Evolutionary conservation across 2,113 vertebrate species (phyloP), one percentile per base, ranked within the genome.

Genomic region (Microcebus lehilahytsara): DNA sequence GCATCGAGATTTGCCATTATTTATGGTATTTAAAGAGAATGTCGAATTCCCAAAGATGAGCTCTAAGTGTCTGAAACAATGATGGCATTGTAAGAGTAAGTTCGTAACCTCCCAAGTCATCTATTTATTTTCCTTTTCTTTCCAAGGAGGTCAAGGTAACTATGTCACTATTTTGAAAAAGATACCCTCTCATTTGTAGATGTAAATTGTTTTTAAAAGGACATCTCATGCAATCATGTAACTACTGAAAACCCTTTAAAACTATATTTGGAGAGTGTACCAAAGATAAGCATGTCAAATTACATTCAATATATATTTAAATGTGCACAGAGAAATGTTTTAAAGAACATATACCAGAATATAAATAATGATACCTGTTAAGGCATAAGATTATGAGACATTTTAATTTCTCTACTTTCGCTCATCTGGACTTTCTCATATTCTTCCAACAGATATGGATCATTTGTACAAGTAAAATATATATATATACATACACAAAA

Each of bases 231-330:
- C 9, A 85, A 83, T 88, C n/a, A 77, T 5, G 34, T 32, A 91
- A 93, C 46, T 93, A 91, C 3, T 83, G 49, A 96, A 93, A 89
- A 72, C 20, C 30, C 34, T 85, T 72, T 93, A 87, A 85, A 95
- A 93, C 62, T 87, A 0, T 46, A 75, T 85, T 78, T 90, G 80
- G 32, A 89, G 46, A 69, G 32, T 20, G 89, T 27, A 27, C 34
- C 46, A 72, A 84, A 93, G 80, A 83, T 58, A 5, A 95, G 27
- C 25, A 49, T 58, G 37, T 58, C 60, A 83, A 62, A 77, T 85
- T 74, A 83, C 9, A 89, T 1, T 83, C 8, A 74, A 75, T 22
- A 58, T 25, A 64, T 53, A 91, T 49, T 85, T 67, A 84, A 81
- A 71, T 78, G 89, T 58, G 6, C 53, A 78, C 9, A 62, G n/a